Evolutionary conservation across 2,113 vertebrate genomes (phyloP).

Genomic region (Mirounga angustirostris): DNA sequence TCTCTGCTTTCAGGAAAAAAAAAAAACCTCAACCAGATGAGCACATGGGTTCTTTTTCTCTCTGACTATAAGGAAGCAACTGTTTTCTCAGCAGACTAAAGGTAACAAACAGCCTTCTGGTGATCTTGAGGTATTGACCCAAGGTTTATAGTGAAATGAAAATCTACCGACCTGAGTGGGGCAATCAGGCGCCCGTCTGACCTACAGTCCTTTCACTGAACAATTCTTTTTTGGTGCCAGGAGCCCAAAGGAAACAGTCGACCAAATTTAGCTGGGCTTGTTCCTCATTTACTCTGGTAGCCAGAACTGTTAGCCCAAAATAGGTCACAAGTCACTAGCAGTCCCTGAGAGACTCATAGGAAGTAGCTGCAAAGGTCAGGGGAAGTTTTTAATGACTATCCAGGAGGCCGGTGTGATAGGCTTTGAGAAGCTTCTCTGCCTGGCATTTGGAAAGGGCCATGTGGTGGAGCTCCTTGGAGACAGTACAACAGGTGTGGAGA

Average conservation of each 20-base stretch:
- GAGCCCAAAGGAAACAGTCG: background rate
- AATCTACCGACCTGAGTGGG: background rate
- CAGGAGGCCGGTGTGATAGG: background rate
- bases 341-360: conserved; percentile 55
- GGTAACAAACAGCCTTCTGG: background rate
- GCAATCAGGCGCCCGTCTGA: background rate
- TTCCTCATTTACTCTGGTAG: background rate
- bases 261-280: background rate
- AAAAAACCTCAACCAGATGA: background rate
- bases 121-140: background rate
- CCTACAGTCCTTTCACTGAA: background rate
- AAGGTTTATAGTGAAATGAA: background rate
- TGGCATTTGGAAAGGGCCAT: conserved; percentile 12
- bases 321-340: conserved; percentile 62
- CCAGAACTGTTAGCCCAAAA: conserved; percentile 56
- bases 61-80: background rate
- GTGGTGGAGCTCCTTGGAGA: background rate
- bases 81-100: conserved; percentile 23
- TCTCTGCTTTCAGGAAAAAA: background rate
- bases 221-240: background rate
- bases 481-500: background rate
- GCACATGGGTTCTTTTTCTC: background rate
- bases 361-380: conserved; percentile 70
- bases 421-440: background rate
- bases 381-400: conserved; percentile 25